phyloP scores from a whole-genome alignment of 1,140 invertebrate genomes.

The Drosophila takahashii region DNA sequence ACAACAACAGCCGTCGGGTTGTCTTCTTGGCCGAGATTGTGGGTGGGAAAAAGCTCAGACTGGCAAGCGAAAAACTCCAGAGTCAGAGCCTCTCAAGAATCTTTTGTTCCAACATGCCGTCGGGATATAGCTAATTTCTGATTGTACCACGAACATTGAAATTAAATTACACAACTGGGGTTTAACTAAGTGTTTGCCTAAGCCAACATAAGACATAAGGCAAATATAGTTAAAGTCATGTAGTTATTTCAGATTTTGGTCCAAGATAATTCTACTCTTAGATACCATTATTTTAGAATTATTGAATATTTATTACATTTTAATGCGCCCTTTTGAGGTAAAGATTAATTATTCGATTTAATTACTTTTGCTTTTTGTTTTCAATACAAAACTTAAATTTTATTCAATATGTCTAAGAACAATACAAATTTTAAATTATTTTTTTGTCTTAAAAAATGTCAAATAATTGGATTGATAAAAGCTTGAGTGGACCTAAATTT shows the following conservation, averaged over 20 bases:
- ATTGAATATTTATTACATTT: too few species aligned
- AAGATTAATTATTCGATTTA: too few species aligned
- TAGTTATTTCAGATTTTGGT: too few species aligned
- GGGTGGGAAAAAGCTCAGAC: slow-evolving; percentile 8
- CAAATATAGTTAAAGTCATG: background rate
- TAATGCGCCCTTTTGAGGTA: too few species aligned
- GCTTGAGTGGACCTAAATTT: background rate
- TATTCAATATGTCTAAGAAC: too few species aligned
- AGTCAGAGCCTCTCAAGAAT: background rate
- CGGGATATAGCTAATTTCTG: slow-evolving; percentile 8
- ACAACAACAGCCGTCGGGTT: slow-evolving; percentile 8
- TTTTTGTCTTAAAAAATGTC: too few species aligned
- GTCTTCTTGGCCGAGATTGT: slow-evolving; percentile 13
- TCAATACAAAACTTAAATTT: too few species aligned
- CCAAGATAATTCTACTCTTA: too few species aligned
- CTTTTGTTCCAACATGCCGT: slow-evolving; percentile 20
- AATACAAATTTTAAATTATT: too few species aligned
- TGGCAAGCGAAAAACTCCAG: background rate
- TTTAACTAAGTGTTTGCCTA: background rate
- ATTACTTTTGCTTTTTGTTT: too few species aligned
- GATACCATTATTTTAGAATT: too few species aligned
- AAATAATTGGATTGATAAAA: too few species aligned
- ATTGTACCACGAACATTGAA: slow-evolving; percentile 5
- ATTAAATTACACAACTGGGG: slow-evolving; percentile 8
- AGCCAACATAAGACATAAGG: background rate